These are phyloP conservation scores for Microtus richardsoni DNA, from an alignment of 2,113 vertebrate genomes.

Conservation along the genomic window DNA sequence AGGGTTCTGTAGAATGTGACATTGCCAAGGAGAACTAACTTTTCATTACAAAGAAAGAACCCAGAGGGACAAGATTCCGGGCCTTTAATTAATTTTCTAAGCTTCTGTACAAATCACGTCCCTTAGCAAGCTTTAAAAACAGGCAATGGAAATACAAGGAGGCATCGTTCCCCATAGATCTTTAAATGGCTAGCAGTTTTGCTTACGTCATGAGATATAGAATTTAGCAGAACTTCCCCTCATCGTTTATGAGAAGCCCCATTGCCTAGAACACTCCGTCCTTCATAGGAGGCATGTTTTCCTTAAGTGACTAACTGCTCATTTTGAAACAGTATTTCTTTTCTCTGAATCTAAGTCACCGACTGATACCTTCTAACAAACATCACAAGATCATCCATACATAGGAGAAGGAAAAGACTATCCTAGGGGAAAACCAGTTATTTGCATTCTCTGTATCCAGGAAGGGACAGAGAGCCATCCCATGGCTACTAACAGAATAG, in stretches of 20 bases:
- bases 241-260: neutral
- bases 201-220: neutral
- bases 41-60: neutral
- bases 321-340: neutral
- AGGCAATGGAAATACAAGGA: neutral
- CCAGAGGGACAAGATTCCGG: neutral
- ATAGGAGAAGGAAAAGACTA: slow-evolving; percentile 15
- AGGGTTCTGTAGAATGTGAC: neutral
- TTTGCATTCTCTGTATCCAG: neutral
- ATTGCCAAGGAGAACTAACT: neutral
- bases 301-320: neutral
- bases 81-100: slow-evolving; percentile 42
- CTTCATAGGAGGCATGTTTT: neutral
- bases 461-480: neutral
- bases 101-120: neutral
- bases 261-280: neutral
- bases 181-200: neutral
- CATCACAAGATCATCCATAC: neutral
- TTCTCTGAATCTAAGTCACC: neutral
- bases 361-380: neutral
- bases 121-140: slow-evolving; percentile 16
- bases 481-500: neutral
- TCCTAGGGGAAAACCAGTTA: neutral
- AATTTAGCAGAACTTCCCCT: neutral
- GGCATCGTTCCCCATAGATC: neutral